phyloP scores from a whole-genome alignment of 2,797 vertebrate genomes.

The Eremophila alpestris region DNA sequence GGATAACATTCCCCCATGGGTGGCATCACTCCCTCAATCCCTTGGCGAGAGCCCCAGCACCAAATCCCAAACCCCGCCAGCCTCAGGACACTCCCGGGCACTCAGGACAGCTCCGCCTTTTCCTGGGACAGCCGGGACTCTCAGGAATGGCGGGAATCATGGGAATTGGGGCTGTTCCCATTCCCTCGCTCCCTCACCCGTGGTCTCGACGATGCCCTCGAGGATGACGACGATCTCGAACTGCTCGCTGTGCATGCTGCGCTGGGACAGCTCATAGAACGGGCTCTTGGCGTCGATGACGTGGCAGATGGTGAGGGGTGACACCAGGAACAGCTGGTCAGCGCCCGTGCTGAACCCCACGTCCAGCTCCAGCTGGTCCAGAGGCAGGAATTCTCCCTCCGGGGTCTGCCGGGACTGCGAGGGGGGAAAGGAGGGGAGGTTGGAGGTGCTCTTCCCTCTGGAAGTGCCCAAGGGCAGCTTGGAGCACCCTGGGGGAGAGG shows the following conservation, averaged over 20 bases:
- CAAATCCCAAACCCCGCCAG: too few relatives aligned
- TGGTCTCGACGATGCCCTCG: conserved; percentile 98
- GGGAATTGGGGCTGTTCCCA: too few relatives aligned
- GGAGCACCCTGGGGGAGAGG: rapidly evolving
- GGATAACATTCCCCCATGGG: too few relatives aligned
- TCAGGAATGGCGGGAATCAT: too few relatives aligned
- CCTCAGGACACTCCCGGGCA: too few relatives aligned
- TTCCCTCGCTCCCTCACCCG: conserved; percentile 81
- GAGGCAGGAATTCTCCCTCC: conserved; percentile 97
- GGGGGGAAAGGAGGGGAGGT: neutral
- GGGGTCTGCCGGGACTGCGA: conserved; percentile 96
- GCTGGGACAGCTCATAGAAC: conserved; percentile 97
- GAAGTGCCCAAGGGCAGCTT: too few relatives aligned
- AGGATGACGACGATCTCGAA: conserved; percentile 99
- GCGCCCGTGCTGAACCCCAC: conserved; percentile 98
- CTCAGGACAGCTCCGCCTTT: too few relatives aligned
- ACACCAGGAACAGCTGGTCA: conserved; percentile 98
- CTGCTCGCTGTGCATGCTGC: conserved; percentile 97
- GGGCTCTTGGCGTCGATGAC: conserved; percentile 99
- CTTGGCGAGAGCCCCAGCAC: too few relatives aligned
- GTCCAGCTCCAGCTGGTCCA: conserved; percentile 98
- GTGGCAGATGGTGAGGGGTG: conserved; percentile 98
- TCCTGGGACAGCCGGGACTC: too few relatives aligned
- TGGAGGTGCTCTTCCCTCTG: too few relatives aligned
- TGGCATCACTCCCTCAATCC: neutral